Evolutionary conservation across 1,140 invertebrate species (phyloP).

Genomic region (Scylla paramamosain): DNA sequence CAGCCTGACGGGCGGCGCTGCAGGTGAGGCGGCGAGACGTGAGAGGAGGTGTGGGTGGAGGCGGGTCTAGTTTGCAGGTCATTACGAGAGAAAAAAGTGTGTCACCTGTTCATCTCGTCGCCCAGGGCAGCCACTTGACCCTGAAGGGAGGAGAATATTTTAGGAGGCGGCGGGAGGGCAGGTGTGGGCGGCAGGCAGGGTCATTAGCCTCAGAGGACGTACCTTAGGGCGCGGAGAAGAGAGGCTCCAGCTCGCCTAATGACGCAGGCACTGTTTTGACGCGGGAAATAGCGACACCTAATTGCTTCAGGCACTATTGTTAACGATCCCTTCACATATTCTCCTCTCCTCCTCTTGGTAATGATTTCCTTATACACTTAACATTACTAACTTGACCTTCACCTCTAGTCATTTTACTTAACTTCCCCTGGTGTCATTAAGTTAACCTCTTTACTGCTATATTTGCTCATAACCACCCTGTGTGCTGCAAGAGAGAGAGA

Average conservation of each 20-base stretch:
- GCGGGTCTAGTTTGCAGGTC: not conserved
- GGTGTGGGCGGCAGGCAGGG: not conserved
- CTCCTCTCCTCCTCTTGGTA: too few relatives aligned
- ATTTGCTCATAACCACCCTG: too few relatives aligned
- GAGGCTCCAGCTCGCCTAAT: not conserved
- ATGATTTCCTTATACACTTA: too few relatives aligned
- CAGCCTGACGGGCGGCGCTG: not conserved
- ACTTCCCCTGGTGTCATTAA: too few relatives aligned
- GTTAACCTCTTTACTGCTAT: too few relatives aligned
- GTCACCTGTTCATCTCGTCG: not conserved
- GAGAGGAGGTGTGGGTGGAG: not conserved
- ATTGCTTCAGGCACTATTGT: too few relatives aligned
- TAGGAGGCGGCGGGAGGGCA: not conserved
- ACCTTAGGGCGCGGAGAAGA: not conserved
- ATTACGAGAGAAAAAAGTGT: not conserved
- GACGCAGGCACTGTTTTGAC: not conserved
- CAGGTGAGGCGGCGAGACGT: not conserved
- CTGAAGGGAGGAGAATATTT: not conserved
- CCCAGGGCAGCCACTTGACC: not conserved
- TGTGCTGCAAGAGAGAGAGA: too few relatives aligned
- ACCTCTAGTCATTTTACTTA: too few relatives aligned
- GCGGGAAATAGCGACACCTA: not conserved
- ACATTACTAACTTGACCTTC: too few relatives aligned
- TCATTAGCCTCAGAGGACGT: not conserved
- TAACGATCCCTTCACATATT: too few relatives aligned